These are phyloP conservation scores for Byasa hedistus DNA, from an alignment of 2,888 invertebrate species.

Conservation along the genomic window DNA sequence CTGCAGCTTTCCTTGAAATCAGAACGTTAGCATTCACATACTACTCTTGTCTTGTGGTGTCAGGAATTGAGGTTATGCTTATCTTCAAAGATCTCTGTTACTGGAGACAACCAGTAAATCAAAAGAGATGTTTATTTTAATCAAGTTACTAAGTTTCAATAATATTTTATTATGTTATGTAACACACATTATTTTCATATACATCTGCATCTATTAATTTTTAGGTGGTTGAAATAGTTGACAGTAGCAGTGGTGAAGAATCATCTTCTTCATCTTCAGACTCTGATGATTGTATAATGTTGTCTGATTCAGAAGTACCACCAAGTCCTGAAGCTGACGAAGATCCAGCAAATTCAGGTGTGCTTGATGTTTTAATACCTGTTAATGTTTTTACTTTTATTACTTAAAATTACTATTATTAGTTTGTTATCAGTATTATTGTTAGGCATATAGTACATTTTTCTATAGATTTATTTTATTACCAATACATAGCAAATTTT, in stretches of 20 bases:
- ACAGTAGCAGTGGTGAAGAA: conserved; percentile 81
- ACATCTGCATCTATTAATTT: conserved; percentile 29
- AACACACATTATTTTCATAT: background rate
- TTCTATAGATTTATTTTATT: too few species aligned
- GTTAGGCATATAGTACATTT: too few species aligned
- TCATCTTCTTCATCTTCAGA: conserved; percentile 83
- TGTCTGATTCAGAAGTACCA: conserved; percentile 90
- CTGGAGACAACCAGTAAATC: too few species aligned
- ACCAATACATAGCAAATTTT: background rate
- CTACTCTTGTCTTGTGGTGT: too few species aligned
- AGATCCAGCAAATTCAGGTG: conserved; percentile 93
- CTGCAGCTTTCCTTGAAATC: too few species aligned
- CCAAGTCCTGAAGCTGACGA: conserved; percentile 91
- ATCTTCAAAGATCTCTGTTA: too few species aligned
- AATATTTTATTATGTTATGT: too few species aligned
- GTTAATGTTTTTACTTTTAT: background rate
- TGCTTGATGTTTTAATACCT: background rate
- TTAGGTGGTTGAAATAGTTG: conserved; percentile 88
- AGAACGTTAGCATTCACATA: too few species aligned
- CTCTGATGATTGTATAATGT: conserved; percentile 90
- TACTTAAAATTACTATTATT: background rate
- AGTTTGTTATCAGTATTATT: too few species aligned
- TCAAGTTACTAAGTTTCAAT: too few species aligned
- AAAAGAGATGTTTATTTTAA: too few species aligned
- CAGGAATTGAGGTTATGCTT: too few species aligned